Percentiles rank a stretch among this genome's conserved stretches.
These are phyloP conservation scores for Psilanteris sp. DNA, from an alignment of 1,140 invertebrate species.

Conservation along the genomic window DNA sequence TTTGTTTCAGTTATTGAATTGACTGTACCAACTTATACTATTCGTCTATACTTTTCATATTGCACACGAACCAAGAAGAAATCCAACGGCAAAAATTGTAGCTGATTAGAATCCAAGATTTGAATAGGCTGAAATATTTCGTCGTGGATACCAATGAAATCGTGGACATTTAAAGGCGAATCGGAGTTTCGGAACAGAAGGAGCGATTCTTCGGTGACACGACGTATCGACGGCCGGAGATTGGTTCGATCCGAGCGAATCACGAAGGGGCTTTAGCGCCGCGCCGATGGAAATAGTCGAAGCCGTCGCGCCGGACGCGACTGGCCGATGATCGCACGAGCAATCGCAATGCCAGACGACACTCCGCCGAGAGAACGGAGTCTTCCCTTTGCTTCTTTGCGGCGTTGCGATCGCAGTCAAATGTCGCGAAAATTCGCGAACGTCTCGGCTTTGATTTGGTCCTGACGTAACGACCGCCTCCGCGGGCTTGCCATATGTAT, in stretches of 20 bases:
- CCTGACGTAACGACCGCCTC: slow-evolving; percentile 36
- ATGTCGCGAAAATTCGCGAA: slow-evolving; percentile 28
- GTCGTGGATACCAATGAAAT: too few species aligned
- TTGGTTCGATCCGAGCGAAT: slow-evolving; percentile 34
- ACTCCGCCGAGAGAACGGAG: slow-evolving; percentile 30
- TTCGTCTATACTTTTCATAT: too few species aligned
- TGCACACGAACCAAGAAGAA: too few species aligned
- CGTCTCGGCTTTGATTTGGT: slow-evolving; percentile 15
- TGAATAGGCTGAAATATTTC: too few species aligned
- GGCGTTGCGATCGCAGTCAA: too few species aligned
- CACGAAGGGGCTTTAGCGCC: slow-evolving; percentile 12
- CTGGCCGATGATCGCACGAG: slow-evolving; percentile 26
- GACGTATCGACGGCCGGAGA: slow-evolving; percentile 20
- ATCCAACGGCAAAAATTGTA: too few species aligned
- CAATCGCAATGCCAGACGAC: slow-evolving; percentile 28
- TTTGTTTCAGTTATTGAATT: too few species aligned
- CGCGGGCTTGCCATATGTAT: slow-evolving; percentile 6
- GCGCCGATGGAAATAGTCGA: slow-evolving; percentile 76
- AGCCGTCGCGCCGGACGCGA: slow-evolving; percentile 53
- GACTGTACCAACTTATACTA: too few species aligned
- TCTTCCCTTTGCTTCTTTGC: too few species aligned
- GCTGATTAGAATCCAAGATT: too few species aligned
- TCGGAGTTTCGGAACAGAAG: background rate
- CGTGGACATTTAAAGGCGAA: too few species aligned
- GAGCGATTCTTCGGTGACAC: too few species aligned